Conservation (phyloP, 2,797 vertebrate genomes). For the Potorous gilbertii region DNA sequence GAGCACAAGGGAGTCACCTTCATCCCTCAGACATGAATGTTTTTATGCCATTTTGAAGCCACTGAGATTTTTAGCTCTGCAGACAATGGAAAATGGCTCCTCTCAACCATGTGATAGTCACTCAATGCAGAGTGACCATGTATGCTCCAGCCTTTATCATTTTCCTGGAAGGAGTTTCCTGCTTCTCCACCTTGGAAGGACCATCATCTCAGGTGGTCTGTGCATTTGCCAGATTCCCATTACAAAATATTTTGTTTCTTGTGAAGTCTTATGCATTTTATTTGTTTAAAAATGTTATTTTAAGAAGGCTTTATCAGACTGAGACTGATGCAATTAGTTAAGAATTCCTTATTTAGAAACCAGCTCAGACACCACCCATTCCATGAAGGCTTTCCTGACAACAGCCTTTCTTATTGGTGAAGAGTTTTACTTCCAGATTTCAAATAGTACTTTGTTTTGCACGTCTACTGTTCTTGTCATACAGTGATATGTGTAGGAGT, state of each 20-base stretch:
- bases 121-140: background rate
- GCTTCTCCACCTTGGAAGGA: background rate
- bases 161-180: background rate
- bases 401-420: background rate
- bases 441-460: background rate
- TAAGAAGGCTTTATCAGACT: background rate
- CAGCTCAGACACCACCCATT: background rate
- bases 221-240: background rate
- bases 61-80: background rate
- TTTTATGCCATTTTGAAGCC: background rate
- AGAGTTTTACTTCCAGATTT: background rate
- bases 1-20: background rate
- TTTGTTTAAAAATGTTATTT: background rate
- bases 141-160: background rate
- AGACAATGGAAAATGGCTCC: background rate
- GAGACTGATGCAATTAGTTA: background rate
- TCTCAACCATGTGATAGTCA: background rate
- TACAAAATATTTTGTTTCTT: background rate
- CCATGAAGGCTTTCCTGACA: background rate
- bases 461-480: background rate
- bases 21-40: background rate
- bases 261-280: background rate
- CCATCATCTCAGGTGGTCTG: background rate
- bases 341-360: background rate
- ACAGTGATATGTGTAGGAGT: too few relatives aligned